Evolutionary conservation across 2,113 vertebrate species (phyloP), one percentile per base, ranked within the genome.

Genomic region (Oncorhynchus clarkii): DNA sequence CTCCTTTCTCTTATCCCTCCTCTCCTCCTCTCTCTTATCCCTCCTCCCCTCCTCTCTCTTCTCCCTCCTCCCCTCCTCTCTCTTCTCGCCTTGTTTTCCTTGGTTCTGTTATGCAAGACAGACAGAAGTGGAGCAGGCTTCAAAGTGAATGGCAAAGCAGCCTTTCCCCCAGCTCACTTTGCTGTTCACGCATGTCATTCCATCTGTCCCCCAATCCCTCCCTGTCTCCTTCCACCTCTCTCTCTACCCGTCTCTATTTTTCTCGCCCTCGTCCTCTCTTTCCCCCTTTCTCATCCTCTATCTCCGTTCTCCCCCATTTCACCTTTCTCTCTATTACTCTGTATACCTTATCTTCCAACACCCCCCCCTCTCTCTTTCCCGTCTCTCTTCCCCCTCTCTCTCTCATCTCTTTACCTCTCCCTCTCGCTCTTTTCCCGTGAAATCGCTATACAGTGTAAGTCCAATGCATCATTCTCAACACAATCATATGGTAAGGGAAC

Each of bases 91-190:
- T 75, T 83, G 84, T 81, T 80, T 73, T 85, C n/a, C n/a, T 26
- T 64, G 8, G 79, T 85, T 85, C 85, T 81, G 80, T 92, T 91
- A 89, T 68, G 77, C 90, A 91, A 92, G 89, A 82, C 39, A 85
- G 88, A 87, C 87, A 90, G 88, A 90, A 91, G 89, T 91, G 78
- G 88, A 88, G 84, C 89, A 89, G 82, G 85, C 92, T 93, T 92
- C 89, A 93, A 92, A 92, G 92, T 84, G 88, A 92, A 91, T 91
- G 91, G 88, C 84, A 91, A 91, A 90, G 88, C 88, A 74, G 84
- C 86, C 88, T 88, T 85, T 88, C 78, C 75, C 88, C 85, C 76
- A 85, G 80, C 86, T 89, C 85, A 71, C 89, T 87, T 88, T 85
- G 88, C 87, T 85, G 81, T 89, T 90, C 88, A 87, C 85, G 87